Conservation (phyloP, 2,797 vertebrate species). For the Sebastes vulpes region DNA sequence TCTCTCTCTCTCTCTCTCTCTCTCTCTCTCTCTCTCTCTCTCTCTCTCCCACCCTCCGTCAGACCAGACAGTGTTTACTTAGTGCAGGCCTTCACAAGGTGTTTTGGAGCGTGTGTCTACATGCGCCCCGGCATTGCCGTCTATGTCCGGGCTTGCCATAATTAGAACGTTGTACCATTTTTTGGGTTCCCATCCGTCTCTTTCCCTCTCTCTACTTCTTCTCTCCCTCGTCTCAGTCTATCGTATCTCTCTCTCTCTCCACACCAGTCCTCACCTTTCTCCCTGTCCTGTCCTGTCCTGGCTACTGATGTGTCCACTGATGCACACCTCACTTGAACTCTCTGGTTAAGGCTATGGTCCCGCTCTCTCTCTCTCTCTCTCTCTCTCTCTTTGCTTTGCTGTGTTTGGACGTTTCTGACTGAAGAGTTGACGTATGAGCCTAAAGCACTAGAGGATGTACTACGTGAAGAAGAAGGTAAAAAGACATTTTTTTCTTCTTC, state of each 20-base stretch:
- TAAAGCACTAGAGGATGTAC: constrained; percentile 77
- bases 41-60: constrained; percentile 23
- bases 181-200: constrained; percentile 81
- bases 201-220: constrained; percentile 70
- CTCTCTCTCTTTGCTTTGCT: constrained; percentile 47
- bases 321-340: constrained; percentile 64
- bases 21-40: background rate
- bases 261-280: constrained; percentile 69
- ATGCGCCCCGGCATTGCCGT: constrained; percentile 81
- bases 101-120: constrained; percentile 84
- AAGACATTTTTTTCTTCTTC: constrained; percentile 50
- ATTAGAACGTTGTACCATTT: constrained; percentile 85
- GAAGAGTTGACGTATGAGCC: constrained; percentile 63
- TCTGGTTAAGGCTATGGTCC: constrained; percentile 54
- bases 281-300: constrained; percentile 34
- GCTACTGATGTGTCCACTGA: constrained; percentile 8
- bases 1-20: background rate
- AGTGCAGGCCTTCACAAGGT: constrained; percentile 80
- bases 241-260: constrained; percentile 47
- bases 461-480: constrained; percentile 87
- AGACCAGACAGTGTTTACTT: constrained; percentile 81
- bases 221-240: constrained; percentile 65
- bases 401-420: constrained; percentile 66
- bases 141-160: constrained; percentile 85
- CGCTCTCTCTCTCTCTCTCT: background rate